Base-by-base conservation (phyloP, 1,140 invertebrate genomes). In the Drosophila arizonae region DNA sequence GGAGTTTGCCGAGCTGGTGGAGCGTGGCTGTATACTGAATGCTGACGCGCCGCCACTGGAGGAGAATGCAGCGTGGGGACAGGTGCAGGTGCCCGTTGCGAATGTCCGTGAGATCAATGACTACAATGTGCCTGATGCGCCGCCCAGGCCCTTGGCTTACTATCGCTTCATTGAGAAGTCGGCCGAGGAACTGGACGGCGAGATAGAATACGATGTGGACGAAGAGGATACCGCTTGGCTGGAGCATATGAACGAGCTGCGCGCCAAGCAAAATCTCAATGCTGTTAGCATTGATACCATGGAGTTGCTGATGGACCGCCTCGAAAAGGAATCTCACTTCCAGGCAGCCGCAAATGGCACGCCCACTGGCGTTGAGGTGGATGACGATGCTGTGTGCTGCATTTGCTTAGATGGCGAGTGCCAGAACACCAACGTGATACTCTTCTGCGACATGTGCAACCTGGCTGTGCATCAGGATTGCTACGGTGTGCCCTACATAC, bases 381-480 rank as follows among this genome's bases (percentile, higher is more conserved):
- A 99, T 91, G 98, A 99, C 90, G 98, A 99, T 94, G 98, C 98
- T 11, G 98, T 99, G 0, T 99, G 99, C 92, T 99, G 97, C 89
- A 99, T 99, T 78, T 97, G 96, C 79, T 95, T 96, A 94, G 96
- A 97, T 82, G 98, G 98, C 10, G 98, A 99, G 91, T 99, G 98
- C 82, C 90, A 91, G 63, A 91, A 91, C 76, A 91, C 90, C 6
- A 91, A 91, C 78, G 93, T 93, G 24, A 94, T 95, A 68, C 93
- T 99, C 36, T 99, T 99, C 92, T 99, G 99, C 93, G 99, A 99
- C 93, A 99, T 99, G 98, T 99, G 98, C 92, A 99, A 99, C 93
- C 93, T 99, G 30, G 98, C 98, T 17, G 98, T 99, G 17, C 98
- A 99, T 93, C 98, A 99, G 92, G 99, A 99, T 92, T 99, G 99